Conservation (phyloP, 2,797 vertebrate species). For the Myotis myotis region DNA sequence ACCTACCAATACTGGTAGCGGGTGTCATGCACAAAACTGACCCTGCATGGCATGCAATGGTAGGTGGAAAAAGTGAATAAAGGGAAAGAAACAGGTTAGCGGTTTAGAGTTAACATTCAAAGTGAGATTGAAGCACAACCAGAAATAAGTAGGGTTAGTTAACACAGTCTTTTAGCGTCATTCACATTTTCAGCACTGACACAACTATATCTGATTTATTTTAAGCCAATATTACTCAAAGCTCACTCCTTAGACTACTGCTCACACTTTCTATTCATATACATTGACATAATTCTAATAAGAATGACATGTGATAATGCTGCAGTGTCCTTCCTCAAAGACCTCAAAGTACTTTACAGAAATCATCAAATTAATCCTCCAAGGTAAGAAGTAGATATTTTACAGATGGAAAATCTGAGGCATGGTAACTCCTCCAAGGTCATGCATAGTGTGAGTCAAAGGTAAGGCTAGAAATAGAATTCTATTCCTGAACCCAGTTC, state of each 20-base stretch:
- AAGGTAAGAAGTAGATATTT: conserved; percentile 62
- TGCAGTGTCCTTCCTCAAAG: conserved; percentile 23
- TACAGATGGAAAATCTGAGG: conserved; percentile 81
- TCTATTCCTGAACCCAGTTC: conserved; percentile 50
- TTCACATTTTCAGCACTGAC: conserved; percentile 80
- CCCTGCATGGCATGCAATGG: conserved; percentile 93
- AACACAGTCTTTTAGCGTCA: conserved; percentile 82
- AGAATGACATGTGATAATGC: conserved; percentile 40
- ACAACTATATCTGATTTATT: conserved; percentile 50
- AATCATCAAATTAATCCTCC: conserved; percentile 53
- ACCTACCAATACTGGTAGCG: conserved; percentile 98
- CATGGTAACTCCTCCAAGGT: conserved; percentile 71
- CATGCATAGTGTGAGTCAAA: not conserved
- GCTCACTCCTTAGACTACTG: not conserved
- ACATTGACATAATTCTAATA: not conserved
- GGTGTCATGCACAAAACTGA: conserved; percentile 99
- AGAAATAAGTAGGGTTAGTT: conserved; percentile 87
- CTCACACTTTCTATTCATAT: conserved; percentile 11
- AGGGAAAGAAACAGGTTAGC: conserved; percentile 92
- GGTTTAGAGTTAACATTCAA: conserved; percentile 89
- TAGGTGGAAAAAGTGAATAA: conserved; percentile 91
- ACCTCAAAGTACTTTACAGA: conserved; percentile 39
- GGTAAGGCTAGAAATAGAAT: conserved; percentile 54
- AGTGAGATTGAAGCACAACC: conserved; percentile 88
- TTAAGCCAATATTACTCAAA: conserved; percentile 57